Evolutionary conservation across 2,888 invertebrate species (phyloP).

Genomic region (Nematopogon swammerdamellus): DNA sequence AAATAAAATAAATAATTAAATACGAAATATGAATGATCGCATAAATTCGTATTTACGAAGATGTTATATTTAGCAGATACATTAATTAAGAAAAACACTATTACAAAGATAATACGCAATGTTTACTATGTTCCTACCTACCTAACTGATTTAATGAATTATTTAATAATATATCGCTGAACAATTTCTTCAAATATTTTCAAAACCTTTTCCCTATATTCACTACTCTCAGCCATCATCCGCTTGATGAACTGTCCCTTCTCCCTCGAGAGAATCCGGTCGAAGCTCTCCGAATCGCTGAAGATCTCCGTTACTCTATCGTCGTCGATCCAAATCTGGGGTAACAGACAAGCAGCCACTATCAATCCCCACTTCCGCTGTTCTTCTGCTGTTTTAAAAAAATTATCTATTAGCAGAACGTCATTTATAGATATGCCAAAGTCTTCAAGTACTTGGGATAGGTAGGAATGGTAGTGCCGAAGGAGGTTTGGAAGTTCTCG

Average conservation of each 20-base stretch:
- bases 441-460: slow-evolving; percentile 33
- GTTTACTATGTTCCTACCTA: too few species aligned
- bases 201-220: slow-evolving; percentile 47
- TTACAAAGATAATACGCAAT: too few species aligned
- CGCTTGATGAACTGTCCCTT: slow-evolving; percentile 51
- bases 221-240: slow-evolving; percentile 46
- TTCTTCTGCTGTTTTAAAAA: slow-evolving; percentile 37
- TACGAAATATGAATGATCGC: too few species aligned
- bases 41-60: too few species aligned
- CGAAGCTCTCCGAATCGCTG: slow-evolving; percentile 44
- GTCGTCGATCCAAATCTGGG: slow-evolving; percentile 49
- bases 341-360: slow-evolving; percentile 52
- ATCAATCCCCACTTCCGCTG: slow-evolving; percentile 53
- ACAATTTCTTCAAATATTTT: slow-evolving; percentile 56
- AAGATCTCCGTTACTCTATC: slow-evolving; percentile 42
- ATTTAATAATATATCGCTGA: slow-evolving; percentile 28
- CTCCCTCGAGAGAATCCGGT: slow-evolving; percentile 49
- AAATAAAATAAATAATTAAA: too few species aligned
- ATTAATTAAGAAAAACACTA: too few species aligned
- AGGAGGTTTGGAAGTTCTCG: slow-evolving; percentile 46
- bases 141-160: too few species aligned
- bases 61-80: too few species aligned
- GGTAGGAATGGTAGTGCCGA: slow-evolving; percentile 52
- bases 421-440: slow-evolving; percentile 31
- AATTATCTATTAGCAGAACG: slow-evolving; percentile 35